Evolutionary conservation across 2,888 invertebrate genomes (phyloP).

Genomic region (Rotaria socialis): DNA sequence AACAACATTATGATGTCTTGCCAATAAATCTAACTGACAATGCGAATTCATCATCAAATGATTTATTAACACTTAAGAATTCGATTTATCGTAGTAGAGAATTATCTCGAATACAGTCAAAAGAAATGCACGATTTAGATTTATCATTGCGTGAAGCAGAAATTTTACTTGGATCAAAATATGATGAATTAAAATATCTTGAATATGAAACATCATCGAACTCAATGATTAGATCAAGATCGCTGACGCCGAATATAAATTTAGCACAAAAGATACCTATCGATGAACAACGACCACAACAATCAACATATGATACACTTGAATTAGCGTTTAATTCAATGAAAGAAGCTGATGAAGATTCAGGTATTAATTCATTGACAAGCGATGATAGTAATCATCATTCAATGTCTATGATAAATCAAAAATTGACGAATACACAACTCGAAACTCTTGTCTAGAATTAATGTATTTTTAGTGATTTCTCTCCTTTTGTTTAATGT

Average conservation of each 20-base stretch:
- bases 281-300: background rate
- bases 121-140: slow-evolving; percentile 38
- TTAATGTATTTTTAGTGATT: background rate
- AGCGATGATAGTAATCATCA: slow-evolving; percentile 34
- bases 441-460: background rate
- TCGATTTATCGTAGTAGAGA: slow-evolving; percentile 31
- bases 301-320: background rate
- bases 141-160: slow-evolving; percentile 19
- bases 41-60: background rate
- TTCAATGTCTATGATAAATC: background rate
- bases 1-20: slow-evolving; percentile 26
- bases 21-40: background rate
- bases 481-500: background rate
- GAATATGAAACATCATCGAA: slow-evolving; percentile 35
- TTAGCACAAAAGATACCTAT: background rate
- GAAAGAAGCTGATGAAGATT: slow-evolving; percentile 23
- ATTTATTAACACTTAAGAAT: background rate
- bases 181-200: slow-evolving; percentile 15
- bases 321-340: background rate
- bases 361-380: slow-evolving; percentile 33
- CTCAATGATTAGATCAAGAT: background rate
- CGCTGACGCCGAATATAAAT: background rate
- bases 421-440: background rate
- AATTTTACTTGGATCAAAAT: background rate
- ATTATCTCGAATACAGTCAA: slow-evolving; percentile 27